Conservation (phyloP, 2,888 invertebrate genomes). For the Leptogaster cylindrica region DNA sequence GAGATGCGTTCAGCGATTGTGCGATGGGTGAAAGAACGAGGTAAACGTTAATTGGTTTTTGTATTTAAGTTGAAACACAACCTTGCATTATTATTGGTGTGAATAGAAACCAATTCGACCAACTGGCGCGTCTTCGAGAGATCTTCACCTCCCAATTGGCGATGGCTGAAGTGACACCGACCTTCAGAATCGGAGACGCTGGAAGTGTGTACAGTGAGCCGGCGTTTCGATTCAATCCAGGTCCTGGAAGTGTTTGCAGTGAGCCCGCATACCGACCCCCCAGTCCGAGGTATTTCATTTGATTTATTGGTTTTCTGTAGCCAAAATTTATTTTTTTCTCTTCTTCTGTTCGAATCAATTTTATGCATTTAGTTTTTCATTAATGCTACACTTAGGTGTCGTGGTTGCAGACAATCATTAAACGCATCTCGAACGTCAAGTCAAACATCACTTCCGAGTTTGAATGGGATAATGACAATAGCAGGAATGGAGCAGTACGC, state of each 20-base stretch:
- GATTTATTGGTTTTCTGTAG: neutral
- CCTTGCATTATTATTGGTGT: neutral
- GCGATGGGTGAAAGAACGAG: conserved; percentile 60
- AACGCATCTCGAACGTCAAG: conserved; percentile 59
- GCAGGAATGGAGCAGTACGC: conserved; percentile 69
- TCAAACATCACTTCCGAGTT: conserved; percentile 64
- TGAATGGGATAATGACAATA: conserved; percentile 70
- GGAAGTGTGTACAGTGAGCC: conserved; percentile 62
- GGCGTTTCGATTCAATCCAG: conserved; percentile 61
- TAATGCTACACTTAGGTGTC: conserved; percentile 42
- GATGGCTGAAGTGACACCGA: conserved; percentile 73
- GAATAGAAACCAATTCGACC: conserved; percentile 72
- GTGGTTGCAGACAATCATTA: conserved; percentile 53
- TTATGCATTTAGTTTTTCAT: no score
- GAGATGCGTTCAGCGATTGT: conserved; percentile 62
- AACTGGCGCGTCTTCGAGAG: conserved; percentile 80
- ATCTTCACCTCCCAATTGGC: conserved; percentile 80
- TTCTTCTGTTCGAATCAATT: no score
- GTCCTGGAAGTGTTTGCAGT: conserved; percentile 83
- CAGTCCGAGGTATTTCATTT: conserved; percentile 59
- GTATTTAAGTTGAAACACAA: neutral
- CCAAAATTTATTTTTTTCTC: no score
- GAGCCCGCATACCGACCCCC: conserved; percentile 77
- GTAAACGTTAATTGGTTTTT: conserved; percentile 49
- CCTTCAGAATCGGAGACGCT: conserved; percentile 64